Evolutionary conservation across 2,888 invertebrate species (phyloP), one percentile per base, ranked within the genome.

Genomic region (Noctuana brunneofusca): DNA sequence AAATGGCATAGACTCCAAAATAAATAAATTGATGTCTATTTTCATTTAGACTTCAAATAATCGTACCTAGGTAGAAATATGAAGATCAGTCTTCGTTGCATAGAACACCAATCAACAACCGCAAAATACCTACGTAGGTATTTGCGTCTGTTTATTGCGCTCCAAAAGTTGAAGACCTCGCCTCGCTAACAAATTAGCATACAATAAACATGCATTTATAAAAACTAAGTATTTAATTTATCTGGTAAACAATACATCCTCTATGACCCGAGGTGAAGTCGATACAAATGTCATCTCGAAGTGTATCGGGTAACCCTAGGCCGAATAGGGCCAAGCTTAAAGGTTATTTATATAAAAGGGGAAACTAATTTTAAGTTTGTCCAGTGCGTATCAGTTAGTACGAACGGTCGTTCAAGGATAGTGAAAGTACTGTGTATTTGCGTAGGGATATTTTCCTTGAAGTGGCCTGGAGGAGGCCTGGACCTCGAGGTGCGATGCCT

Each of bases 301-400:
- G 89, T 86, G 89, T 90, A 89, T 89, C 90, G 59, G 80, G 74
- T 87, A 88, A 89, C 88, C 88, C 84, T 86, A 82, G 80, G 78
- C 79, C 76, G 76, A 62, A 79, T 86, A 88, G 89, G 89, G 87
- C 89, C 81, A 84, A 72, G 70, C 68, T 67, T 66, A 71, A 75
- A 81, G 83, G 83, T 82, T 83, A 83, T 65, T 74, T 78, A 83
- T 86, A 89, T 90, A 89, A 86, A 84, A 85, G 84, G 83, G 76
- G 74, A 70, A 75, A 72, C 73, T 72, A 74, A 70, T 65, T 72
- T 73, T 78, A 77, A 67, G 75, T 76, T 66, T 68, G 74, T 67
- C 74, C 86, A 86, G 84, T 87, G 76, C 60, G 58, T 60, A 48
- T 11, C 43, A 27, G 49, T 41, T 5, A 8, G 30, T 22, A 53